These are phyloP conservation scores for Gyrodactylus salaris DNA, from an alignment of 1,140 invertebrate genomes.

Conservation along the genomic window DNA sequence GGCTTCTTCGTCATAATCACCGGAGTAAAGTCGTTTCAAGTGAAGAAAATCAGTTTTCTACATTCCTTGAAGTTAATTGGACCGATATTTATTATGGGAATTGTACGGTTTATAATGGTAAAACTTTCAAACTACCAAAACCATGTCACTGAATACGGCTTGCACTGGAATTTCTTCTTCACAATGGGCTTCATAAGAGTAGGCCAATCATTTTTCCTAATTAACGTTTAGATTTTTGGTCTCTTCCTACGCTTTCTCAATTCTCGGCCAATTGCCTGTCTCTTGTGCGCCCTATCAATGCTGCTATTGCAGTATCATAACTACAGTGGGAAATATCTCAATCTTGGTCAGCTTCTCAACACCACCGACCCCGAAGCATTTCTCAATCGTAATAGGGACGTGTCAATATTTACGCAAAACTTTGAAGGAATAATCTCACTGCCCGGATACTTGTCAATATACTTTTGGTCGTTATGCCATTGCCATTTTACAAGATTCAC, in stretches of 20 bases:
- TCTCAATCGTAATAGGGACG: neutral
- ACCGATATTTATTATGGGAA: constrained; percentile 27
- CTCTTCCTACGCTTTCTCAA: neutral
- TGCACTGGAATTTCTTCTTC: constrained; percentile 86
- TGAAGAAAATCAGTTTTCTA: neutral
- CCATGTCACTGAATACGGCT: constrained; percentile 57
- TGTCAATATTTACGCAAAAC: neutral
- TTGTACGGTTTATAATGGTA: constrained; percentile 25
- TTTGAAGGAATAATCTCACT: neutral
- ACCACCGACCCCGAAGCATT: neutral
- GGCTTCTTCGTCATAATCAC: constrained; percentile 34
- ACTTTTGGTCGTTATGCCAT: neutral
- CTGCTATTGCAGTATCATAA: too few species aligned
- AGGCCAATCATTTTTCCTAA: constrained; percentile 3
- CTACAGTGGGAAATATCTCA: neutral
- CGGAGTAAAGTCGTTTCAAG: neutral
- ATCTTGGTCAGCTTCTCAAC: neutral
- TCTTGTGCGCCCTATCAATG: too few species aligned
- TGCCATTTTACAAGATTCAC: neutral
- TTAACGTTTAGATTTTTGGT: neutral
- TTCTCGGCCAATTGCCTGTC: neutral
- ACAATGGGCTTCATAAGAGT: constrained; percentile 47
- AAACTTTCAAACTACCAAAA: constrained; percentile 36
- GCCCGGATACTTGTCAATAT: neutral
- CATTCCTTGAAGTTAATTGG: neutral